phyloP scores from a whole-genome alignment of 1,140 invertebrate species.

The Intoshia linei region DNA sequence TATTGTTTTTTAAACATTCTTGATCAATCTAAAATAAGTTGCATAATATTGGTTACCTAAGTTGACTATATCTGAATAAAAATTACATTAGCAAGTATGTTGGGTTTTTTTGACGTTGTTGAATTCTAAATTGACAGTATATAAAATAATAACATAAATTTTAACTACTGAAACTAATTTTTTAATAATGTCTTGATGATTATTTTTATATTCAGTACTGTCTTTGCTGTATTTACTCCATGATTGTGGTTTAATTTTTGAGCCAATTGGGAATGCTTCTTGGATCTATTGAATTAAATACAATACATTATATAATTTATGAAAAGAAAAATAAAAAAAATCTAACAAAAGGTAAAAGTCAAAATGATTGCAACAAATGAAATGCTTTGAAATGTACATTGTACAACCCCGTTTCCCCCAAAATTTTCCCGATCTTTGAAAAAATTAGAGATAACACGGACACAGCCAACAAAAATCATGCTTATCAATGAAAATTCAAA shows the following conservation, averaged over 20 bases:
- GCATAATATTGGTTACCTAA: too few species aligned
- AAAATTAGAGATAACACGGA: not conserved
- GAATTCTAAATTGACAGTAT: not conserved
- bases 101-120: not conserved
- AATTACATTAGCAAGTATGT: not conserved
- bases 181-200: not conserved
- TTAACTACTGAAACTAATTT: not conserved
- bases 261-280: not conserved
- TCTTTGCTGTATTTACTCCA: slow-evolving; percentile 33
- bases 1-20: too few species aligned
- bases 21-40: too few species aligned
- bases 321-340: slow-evolving; percentile 1
- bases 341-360: not conserved
- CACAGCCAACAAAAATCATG: not conserved
- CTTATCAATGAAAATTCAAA: too few species aligned
- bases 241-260: slow-evolving; percentile 36
- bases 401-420: not conserved
- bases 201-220: slow-evolving; percentile 9
- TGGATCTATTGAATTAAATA: not conserved
- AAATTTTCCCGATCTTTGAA: not conserved
- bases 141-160: slow-evolving; percentile 8
- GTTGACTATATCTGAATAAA: not conserved
- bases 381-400: not conserved
- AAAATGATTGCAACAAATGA: slow-evolving; percentile 2
- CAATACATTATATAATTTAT: not conserved